Evolutionary conservation across 2,113 vertebrate genomes (phyloP), one percentile per base, ranked within the genome.

Genomic region (Cygnus atratus): DNA sequence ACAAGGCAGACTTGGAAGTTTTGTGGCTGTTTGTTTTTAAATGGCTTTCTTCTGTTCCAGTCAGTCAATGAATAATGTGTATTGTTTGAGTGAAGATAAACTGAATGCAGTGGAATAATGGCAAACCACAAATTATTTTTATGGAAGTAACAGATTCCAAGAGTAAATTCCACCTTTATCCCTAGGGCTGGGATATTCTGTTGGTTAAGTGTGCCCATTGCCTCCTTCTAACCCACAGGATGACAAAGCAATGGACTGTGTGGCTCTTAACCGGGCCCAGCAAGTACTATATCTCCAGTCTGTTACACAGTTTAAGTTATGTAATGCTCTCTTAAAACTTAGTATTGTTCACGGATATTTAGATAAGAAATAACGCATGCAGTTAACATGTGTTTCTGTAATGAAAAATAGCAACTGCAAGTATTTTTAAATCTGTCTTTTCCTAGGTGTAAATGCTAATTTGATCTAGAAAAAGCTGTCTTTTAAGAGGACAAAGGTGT

Each of bases 11-110:
- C 48, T 20, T 77, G 50, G 50, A 88, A 35, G 20, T 77, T 93
- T 90, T 88, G 16, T 66, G 70, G 41, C 13, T 95, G 21, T 68
- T 93, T 95, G 41, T 22, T 88, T 90, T 80, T 37, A 86, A 94
- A 90, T 62, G 2, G 10, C 21, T 88, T 71, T 58, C 5, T 80
- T 86, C 59, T 96, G 31, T 92, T 90, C 22, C 21, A 78, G 66
- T 78, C 58, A 84, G 44, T 29, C 52, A 55, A 10, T 77, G 50
- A 90, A 74, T 85, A 48, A 84, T 67, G 37, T 44, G 58, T 44
- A 25, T 22, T 78, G 5, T 66, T 80, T 66, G 41, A 57, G 41
- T 25, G 28, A 88, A 87, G 41, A 41, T 37, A 41, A 11, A 66
- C 44, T 54, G 75, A 46, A 70, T 67, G 44, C 0, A 0, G 17